phyloP scores from a whole-genome alignment of 2,888 invertebrate species.

The Sicus ferrugineus region DNA sequence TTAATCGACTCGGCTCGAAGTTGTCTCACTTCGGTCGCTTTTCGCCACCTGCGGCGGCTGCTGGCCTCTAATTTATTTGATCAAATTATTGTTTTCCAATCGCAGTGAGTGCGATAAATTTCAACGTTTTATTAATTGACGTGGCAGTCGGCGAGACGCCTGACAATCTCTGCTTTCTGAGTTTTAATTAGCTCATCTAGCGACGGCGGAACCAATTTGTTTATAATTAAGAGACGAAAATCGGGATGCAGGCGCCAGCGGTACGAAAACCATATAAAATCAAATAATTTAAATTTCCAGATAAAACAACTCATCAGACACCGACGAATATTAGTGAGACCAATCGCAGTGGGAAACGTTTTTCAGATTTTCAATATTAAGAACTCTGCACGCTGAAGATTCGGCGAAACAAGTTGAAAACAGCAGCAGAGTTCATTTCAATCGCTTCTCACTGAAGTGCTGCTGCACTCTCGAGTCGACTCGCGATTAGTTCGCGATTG shows the following conservation, averaged over 20 bases:
- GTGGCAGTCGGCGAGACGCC: slow-evolving; percentile 55
- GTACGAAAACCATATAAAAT: neutral
- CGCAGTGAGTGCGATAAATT: slow-evolving; percentile 44
- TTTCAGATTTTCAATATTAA: no score
- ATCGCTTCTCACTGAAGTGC: neutral
- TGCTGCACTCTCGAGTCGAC: neutral
- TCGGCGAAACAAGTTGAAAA: no score
- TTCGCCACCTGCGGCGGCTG: slow-evolving; percentile 49
- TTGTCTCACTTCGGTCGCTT: neutral
- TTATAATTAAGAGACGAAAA: slow-evolving; percentile 9
- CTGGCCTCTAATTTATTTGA: slow-evolving; percentile 44
- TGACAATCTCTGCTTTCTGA: slow-evolving; percentile 18
- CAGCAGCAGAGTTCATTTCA: no score
- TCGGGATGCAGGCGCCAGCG: slow-evolving; percentile 14
- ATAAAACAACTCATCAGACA: no score
- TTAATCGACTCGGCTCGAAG: neutral
- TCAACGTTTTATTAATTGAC: slow-evolving; percentile 54
- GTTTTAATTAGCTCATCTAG: neutral
- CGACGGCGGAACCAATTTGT: neutral
- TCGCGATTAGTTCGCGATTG: slow-evolving; percentile 45
- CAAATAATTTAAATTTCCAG: no score
- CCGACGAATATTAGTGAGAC: no score
- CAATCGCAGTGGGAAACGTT: no score
- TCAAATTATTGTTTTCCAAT: slow-evolving; percentile 52
- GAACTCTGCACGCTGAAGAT: no score